phyloP scores from a whole-genome alignment of 2,113 vertebrate species.

The Marcusenius ussheri region DNA sequence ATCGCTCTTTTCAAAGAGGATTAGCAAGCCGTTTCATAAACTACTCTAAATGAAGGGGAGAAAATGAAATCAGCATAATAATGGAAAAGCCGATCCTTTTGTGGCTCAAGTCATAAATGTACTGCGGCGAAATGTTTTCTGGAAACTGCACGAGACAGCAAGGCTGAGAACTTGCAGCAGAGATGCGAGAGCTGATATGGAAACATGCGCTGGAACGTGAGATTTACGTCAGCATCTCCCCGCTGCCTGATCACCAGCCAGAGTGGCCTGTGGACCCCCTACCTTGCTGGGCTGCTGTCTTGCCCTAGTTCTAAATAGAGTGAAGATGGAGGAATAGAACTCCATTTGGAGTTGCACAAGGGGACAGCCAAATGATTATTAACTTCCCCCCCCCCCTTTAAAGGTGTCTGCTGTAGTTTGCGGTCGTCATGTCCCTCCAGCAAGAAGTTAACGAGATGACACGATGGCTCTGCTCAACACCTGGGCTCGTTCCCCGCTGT shows the following conservation, averaged over 20 bases:
- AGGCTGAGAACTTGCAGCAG: background rate
- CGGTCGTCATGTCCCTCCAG: constrained; percentile 3
- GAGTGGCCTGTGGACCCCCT: background rate
- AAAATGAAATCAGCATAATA: background rate
- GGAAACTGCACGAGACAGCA: background rate
- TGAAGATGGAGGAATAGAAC: background rate
- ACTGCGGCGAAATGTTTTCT: background rate
- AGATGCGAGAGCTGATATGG: background rate
- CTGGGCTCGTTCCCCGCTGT: background rate
- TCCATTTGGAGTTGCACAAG: background rate
- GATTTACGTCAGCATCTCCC: background rate
- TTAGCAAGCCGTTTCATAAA: background rate
- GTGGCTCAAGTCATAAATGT: background rate
- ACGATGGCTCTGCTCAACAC: background rate
- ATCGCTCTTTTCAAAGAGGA: constrained; percentile 6
- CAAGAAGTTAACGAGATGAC: constrained; percentile 7
- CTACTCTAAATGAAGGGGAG: background rate
- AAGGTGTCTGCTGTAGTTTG: constrained; percentile 1
- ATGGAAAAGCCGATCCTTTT: background rate
- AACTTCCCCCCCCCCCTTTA: background rate
- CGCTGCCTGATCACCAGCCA: background rate
- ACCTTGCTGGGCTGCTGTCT: background rate
- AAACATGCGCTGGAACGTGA: background rate
- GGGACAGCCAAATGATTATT: background rate
- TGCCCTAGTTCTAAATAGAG: background rate